Evolutionary conservation across 2,797 vertebrate genomes (phyloP), one percentile per base, ranked within the genome.

Genomic region (Myotis daubentonii): DNA sequence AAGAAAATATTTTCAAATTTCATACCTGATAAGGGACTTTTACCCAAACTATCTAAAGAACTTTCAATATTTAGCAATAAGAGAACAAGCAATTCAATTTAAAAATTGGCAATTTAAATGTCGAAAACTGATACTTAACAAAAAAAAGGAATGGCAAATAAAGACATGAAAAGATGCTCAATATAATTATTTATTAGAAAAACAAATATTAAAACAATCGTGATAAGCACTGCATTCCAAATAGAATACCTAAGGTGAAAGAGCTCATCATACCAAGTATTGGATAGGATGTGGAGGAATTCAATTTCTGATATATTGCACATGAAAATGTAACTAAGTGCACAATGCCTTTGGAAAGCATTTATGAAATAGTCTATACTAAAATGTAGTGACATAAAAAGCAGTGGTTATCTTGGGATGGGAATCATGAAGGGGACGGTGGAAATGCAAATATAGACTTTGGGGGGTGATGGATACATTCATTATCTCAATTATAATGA

Each of bases 1-100:
- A 84, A 93, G 20, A 62, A 47, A 79, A 47, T 36, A 44, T 66
- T 62, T 83, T 0, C 2, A 71, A 89, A 62, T 75, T 80, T 93
- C 4, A 83, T 2, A 49, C 8, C 6, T 65, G 23, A 66, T 36
- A 79, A 78, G 90, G 11, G 5, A 38, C 23, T 89, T 92, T 80
- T 70, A 51, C 70, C 17, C 9, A 80, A 30, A 84, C 78, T 57
- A 22, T 44, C 1, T 55, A 68, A 44, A 75, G 23, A 81, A n/a
- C 5, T 68, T 55, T 51, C 7, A 68, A 55, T n/a, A 80, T 51
- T 93, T 53, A 74, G 4, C 44, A 38, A 75, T 41, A 91, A 76
- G 60, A 70, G 57, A 88, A 22, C 7, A 87, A 92, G 44, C 8
- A 68, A 51, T 53, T 8, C 28, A 38, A 51, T 65, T 81, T 30